These are phyloP conservation scores for Pinna nobilis DNA, from an alignment of 1,140 invertebrate species.

Conservation along the genomic window DNA sequence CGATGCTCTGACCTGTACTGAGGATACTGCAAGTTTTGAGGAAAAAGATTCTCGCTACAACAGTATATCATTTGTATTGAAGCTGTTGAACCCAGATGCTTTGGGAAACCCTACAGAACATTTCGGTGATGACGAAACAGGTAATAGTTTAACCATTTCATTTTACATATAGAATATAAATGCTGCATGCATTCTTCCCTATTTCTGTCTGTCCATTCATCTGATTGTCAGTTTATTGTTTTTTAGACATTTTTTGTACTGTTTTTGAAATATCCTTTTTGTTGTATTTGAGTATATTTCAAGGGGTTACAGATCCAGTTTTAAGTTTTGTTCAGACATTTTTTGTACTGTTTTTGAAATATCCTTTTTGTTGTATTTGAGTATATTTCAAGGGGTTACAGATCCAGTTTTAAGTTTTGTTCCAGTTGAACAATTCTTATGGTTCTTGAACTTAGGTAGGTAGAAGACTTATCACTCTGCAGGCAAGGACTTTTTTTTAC, in stretches of 20 bases:
- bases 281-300: too few relatives aligned
- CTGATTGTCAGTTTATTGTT: neutral
- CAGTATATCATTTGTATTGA: constrained; percentile 60
- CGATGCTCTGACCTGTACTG: constrained; percentile 63
- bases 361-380: too few relatives aligned
- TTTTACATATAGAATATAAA: neutral
- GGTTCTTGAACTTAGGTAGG: too few relatives aligned
- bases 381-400: too few relatives aligned
- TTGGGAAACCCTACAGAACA: constrained; percentile 68
- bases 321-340: too few relatives aligned
- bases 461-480: too few relatives aligned
- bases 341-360: too few relatives aligned
- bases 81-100: constrained; percentile 66
- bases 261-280: neutral
- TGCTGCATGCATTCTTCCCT: neutral
- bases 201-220: neutral
- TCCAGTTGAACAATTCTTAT: too few relatives aligned
- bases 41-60: constrained; percentile 33
- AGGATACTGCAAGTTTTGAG: constrained; percentile 14
- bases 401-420: too few relatives aligned
- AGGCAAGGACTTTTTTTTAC: too few relatives aligned
- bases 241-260: neutral
- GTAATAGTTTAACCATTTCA: too few relatives aligned
- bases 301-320: too few relatives aligned
- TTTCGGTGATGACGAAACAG: constrained; percentile 70